Evolutionary conservation across 2,113 vertebrate species (phyloP), one percentile per base, ranked within the genome.

Genomic region (Hippopotamus amphibius): DNA sequence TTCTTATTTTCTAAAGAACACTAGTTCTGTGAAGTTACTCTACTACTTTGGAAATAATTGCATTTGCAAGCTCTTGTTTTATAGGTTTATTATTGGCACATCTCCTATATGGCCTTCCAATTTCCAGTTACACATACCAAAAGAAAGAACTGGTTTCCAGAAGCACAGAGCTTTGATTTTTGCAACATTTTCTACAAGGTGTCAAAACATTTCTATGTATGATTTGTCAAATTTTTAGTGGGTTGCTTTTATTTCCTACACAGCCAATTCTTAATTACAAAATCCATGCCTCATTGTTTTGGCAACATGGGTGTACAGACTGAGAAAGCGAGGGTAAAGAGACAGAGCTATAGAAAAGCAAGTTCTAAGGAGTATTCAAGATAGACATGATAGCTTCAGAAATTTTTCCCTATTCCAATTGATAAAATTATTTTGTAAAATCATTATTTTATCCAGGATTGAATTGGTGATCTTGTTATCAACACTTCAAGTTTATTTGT

Each of bases 1-100:
- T 83, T 86, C 59, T 81, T 91, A 71, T 85, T 96, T 96, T 96
- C 53, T 71, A 21, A 90, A 96, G 50, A 82, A 85, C 37, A 69
- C 10, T 57, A 79, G 19, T 43, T 86, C 26, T 94, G 37, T 94
- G 37, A 96, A 28, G 65, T 88, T 74, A 74, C 12, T 43, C 12
- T 74, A 57, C 19, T 77, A 88, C 21, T 77, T 92, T 90, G 57
- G 12, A 95, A 95, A 96, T 91, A 88, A 89, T 84, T 84, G 2
- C 48, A 93, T 93, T 91, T 88, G 5, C 43, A 88, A 68, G 30
- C 41, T 95, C 13, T 43, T 37, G 15, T 72, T 61, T 65, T 53
- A 86, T 43, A 83, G 6, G 2, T 24, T 55, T 48, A 85, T 77
- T 65, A 0, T 93, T 96, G 16, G 65, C 59, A 79, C 94, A 74